Conservation (phyloP, 2,113 vertebrate species). For the Okapia johnstoni region DNA sequence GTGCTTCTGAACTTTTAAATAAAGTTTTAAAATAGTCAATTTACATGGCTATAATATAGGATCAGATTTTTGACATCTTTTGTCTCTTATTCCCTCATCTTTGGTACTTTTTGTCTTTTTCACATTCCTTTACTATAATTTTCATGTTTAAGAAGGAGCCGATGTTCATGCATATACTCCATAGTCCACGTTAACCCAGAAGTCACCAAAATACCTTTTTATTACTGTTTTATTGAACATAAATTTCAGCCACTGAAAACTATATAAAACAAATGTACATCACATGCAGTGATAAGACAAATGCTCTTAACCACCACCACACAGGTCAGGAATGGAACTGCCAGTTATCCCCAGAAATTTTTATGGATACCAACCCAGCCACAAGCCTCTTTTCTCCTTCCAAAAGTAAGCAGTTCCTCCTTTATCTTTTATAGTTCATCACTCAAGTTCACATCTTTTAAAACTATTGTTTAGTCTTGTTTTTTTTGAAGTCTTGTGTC, state of each 20-base stretch:
- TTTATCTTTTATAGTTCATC: not conserved
- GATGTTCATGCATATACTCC: not conserved
- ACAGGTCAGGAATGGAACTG: not conserved
- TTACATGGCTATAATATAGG: not conserved
- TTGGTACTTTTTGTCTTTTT: not conserved
- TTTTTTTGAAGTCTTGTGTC: not conserved
- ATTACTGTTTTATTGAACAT: not conserved
- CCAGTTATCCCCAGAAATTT: not conserved
- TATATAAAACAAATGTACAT: not conserved
- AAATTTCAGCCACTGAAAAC: not conserved
- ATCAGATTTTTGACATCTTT: not conserved
- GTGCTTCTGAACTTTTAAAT: not conserved
- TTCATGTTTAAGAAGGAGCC: not conserved
- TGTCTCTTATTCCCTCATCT: not conserved
- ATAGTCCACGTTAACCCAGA: not conserved
- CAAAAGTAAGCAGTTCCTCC: not conserved
- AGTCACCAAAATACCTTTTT: not conserved
- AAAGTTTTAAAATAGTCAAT: constrained; percentile 4
- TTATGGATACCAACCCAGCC: not conserved
- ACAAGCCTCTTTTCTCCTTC: not conserved
- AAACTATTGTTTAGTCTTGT: not conserved
- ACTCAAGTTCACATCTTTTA: not conserved
- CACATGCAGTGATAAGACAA: not conserved
- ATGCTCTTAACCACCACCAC: not conserved
- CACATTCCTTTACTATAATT: not conserved